Conservation (phyloP, 2,888 invertebrate genomes). For the Caenorhabditis sp. region DNA sequence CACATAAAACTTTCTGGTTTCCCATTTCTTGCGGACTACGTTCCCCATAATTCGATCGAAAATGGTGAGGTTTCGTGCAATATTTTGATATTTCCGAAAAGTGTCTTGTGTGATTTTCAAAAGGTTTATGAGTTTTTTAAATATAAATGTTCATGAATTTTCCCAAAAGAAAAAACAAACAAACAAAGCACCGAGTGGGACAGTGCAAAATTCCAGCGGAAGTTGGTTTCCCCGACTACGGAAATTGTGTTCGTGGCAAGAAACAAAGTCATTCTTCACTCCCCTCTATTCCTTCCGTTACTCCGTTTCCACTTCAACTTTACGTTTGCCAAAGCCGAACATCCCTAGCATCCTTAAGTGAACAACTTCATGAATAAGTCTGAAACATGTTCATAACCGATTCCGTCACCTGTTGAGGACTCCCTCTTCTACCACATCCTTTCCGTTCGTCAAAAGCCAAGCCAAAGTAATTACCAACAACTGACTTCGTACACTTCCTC, state of each 20-base stretch:
- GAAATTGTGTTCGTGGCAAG: constrained; percentile 56
- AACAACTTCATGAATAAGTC: constrained; percentile 62
- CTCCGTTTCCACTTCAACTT: constrained; percentile 58
- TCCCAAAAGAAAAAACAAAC: constrained; percentile 8
- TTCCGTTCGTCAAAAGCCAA: constrained; percentile 23
- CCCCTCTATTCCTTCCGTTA: background rate
- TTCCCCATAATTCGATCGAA: background rate
- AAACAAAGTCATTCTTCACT: constrained; percentile 55
- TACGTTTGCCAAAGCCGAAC: constrained; percentile 52
- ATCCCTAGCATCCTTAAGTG: constrained; percentile 28
- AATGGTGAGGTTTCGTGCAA: constrained; percentile 21
- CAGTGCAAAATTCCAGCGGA: constrained; percentile 30
- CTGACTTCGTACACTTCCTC: constrained; percentile 1
- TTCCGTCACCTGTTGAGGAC: constrained; percentile 56
- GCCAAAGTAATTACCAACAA: constrained; percentile 46
- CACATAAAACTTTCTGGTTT: constrained; percentile 30
- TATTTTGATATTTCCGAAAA: no score
- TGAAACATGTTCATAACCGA: constrained; percentile 61
- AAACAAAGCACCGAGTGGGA: no score
- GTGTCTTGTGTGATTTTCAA: background rate
- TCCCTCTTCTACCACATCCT: no score
- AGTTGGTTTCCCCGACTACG: constrained; percentile 56
- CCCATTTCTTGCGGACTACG: constrained; percentile 4
- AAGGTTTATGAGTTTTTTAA: background rate
- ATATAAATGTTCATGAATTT: background rate